A percentile compares a stretch with the other conserved stretches of the same genome.
phyloP scores from a whole-genome alignment of 2,113 vertebrate species.

The Orcinus orca region DNA sequence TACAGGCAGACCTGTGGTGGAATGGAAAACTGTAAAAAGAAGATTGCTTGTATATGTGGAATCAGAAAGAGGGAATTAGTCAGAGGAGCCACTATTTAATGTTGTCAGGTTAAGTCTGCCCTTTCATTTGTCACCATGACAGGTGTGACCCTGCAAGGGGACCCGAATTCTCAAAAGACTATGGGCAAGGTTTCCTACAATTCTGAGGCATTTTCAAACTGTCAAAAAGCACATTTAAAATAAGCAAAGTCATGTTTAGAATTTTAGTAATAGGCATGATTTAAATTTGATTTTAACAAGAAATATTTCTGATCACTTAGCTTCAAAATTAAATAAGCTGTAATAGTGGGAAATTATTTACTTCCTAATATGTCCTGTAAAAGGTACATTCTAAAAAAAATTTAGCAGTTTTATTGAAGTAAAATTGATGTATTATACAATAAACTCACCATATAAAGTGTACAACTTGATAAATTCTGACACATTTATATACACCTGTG shows the following conservation, averaged over 20 bases:
- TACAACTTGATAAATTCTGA: neutral
- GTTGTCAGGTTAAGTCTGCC: neutral
- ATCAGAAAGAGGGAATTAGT: neutral
- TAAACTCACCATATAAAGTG: neutral
- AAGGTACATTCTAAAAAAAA: neutral
- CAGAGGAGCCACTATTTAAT: neutral
- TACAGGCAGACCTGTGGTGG: neutral
- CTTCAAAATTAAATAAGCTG: neutral
- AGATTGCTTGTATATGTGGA: neutral
- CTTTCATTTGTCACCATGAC: neutral
- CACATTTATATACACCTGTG: neutral
- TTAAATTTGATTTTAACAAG: constrained; percentile 18
- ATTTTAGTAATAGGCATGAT: neutral
- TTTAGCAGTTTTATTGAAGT: neutral
- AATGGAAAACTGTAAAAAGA: neutral
- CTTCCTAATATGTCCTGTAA: neutral
- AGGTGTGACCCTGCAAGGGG: neutral
- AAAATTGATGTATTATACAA: neutral
- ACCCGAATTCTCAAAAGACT: neutral
- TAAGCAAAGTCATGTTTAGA: neutral
- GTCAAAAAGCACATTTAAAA: neutral
- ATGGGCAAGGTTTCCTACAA: neutral
- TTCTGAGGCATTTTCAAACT: neutral
- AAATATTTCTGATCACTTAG: neutral
- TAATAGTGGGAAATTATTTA: constrained; percentile 23